Conservation (phyloP, 2,888 invertebrate genomes). For the Campaea margaritaria region DNA sequence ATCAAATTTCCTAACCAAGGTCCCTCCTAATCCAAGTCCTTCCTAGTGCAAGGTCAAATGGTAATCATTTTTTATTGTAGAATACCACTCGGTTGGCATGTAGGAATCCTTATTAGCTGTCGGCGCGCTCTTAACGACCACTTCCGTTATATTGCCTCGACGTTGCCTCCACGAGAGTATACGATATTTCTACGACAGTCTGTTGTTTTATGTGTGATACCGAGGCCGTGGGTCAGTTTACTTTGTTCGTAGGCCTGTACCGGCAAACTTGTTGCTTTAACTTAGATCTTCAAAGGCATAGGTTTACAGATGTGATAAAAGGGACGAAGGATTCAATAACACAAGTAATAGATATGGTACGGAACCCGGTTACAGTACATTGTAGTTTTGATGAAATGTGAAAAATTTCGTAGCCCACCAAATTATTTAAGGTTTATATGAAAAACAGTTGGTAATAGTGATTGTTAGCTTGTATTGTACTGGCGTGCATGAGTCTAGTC, state of each 20-base stretch:
- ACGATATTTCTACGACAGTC: slow-evolving; percentile 41
- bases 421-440: no score
- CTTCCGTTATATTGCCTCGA: slow-evolving; percentile 48
- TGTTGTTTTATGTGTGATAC: slow-evolving; percentile 38
- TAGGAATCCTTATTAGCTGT: slow-evolving; percentile 55
- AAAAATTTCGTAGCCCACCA: no score
- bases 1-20: slow-evolving; percentile 24
- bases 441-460: no score
- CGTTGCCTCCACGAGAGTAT: slow-evolving; percentile 29
- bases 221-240: slow-evolving; percentile 9
- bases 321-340: no score
- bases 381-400: no score
- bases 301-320: neutral
- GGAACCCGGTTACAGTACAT: no score
- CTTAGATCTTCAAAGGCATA: neutral
- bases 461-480: no score
- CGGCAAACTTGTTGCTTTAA: slow-evolving; percentile 23
- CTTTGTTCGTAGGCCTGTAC: slow-evolving; percentile 4
- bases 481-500: no score
- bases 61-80: slow-evolving; percentile 45
- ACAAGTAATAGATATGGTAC: no score
- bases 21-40: slow-evolving; percentile 26
- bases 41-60: slow-evolving; percentile 31
- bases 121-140: slow-evolving; percentile 46
- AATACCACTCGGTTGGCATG: slow-evolving; percentile 40